phyloP scores from a whole-genome alignment of 1,140 invertebrate genomes.

The Diorhabda carinulata region DNA sequence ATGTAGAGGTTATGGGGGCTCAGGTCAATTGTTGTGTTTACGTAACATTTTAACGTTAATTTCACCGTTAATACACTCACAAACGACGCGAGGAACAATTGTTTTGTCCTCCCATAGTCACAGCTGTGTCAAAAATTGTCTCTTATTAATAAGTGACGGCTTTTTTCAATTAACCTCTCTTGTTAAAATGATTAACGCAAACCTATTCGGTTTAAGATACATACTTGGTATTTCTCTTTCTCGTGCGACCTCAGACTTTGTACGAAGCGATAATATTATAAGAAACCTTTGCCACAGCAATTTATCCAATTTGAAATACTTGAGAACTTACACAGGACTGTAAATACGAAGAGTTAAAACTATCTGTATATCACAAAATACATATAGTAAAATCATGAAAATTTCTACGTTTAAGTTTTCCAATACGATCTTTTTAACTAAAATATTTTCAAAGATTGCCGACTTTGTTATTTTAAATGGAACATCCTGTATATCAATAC shows the following conservation, averaged over 20 bases:
- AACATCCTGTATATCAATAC: too few relatives aligned
- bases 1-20: constrained; percentile 36
- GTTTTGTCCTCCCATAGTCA: constrained; percentile 25
- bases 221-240: not conserved
- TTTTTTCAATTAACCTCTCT: constrained; percentile 22
- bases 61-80: constrained; percentile 25
- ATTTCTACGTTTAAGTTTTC: too few relatives aligned
- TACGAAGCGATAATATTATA: not conserved
- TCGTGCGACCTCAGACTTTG: constrained; percentile 1
- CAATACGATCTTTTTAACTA: too few relatives aligned
- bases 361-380: too few relatives aligned
- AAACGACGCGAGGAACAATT: constrained; percentile 26
- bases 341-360: too few relatives aligned
- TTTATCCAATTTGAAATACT: too few relatives aligned
- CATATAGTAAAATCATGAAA: too few relatives aligned
- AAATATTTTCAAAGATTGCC: too few relatives aligned
- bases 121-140: constrained; percentile 32
- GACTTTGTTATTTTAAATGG: too few relatives aligned
- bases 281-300: too few relatives aligned
- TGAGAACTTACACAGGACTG: too few relatives aligned
- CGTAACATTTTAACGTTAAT: constrained; percentile 31
- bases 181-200: constrained; percentile 16
- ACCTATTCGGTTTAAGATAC: constrained; percentile 8
- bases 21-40: constrained; percentile 39
- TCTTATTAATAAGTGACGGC: constrained; percentile 23